phyloP scores from a whole-genome alignment of 2,113 vertebrate species.

The Brachyistius frenatus region DNA sequence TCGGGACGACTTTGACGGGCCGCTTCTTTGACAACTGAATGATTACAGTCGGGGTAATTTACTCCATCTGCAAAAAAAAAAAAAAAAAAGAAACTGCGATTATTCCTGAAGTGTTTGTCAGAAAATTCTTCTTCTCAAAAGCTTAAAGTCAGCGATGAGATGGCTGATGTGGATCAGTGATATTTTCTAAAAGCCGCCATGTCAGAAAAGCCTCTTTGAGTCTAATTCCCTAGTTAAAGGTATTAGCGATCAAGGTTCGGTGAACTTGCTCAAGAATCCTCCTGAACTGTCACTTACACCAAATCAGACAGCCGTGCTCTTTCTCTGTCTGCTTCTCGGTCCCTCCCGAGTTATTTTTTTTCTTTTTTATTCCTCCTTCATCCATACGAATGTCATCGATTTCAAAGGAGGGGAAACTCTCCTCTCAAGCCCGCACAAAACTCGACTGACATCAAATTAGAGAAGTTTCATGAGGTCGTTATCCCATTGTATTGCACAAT shows the following conservation, averaged over 20 bases:
- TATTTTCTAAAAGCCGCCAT: constrained; percentile 54
- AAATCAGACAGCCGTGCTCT: constrained; percentile 59
- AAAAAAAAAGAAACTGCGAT: constrained; percentile 24
- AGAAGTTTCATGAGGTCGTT: constrained; percentile 65
- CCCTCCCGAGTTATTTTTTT: background rate
- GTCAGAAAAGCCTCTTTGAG: constrained; percentile 76
- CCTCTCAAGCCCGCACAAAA: constrained; percentile 18
- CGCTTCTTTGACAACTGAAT: constrained; percentile 39
- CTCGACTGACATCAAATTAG: constrained; percentile 60
- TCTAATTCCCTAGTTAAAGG: constrained; percentile 77
- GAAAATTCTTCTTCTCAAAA: constrained; percentile 38
- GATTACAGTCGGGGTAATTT: constrained; percentile 59
- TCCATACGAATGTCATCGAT: constrained; percentile 47
- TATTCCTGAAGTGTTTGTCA: constrained; percentile 63
- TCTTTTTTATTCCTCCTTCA: constrained; percentile 7
- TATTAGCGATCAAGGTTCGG: constrained; percentile 69
- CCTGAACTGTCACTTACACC: constrained; percentile 63
- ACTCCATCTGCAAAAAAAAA: background rate
- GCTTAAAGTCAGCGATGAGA: constrained; percentile 57
- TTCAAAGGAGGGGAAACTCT: constrained; percentile 28
- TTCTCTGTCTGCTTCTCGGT: constrained; percentile 22
- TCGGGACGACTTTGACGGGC: background rate
- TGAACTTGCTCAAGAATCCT: constrained; percentile 69
- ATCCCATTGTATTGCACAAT: constrained; percentile 60
- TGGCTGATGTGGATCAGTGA: constrained; percentile 71